Evolutionary conservation across 2,888 invertebrate genomes (phyloP).

Genomic region (Synanthedon tipuliformis): DNA sequence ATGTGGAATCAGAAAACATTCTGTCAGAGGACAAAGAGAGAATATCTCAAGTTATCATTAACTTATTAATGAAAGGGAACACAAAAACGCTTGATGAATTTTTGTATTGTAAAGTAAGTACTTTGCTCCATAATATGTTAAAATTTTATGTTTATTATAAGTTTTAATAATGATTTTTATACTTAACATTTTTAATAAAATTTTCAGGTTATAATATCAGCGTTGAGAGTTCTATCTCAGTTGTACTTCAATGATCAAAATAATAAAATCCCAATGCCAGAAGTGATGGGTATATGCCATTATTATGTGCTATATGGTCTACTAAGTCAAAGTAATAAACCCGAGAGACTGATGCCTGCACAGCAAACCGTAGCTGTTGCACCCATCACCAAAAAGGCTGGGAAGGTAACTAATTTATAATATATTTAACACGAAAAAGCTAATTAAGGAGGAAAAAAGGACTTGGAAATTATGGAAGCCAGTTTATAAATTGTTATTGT

Average conservation of each 20-base stretch:
- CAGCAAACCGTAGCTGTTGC: slow-evolving; percentile 72
- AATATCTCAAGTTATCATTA: slow-evolving; percentile 44
- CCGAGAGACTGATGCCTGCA: slow-evolving; percentile 71
- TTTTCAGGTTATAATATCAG: slow-evolving; percentile 62
- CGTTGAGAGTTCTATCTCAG: slow-evolving; percentile 48
- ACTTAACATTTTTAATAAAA: neutral
- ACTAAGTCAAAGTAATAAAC: slow-evolving; percentile 35
- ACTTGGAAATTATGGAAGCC: too few relatives aligned
- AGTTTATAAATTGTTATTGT: too few relatives aligned
- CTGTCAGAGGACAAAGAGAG: slow-evolving; percentile 33
- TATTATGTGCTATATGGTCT: slow-evolving; percentile 69
- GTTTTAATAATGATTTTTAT: neutral
- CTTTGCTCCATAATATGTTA: neutral
- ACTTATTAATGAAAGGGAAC: slow-evolving; percentile 42
- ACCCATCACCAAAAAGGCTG: slow-evolving; percentile 61
- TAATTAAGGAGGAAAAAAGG: too few relatives aligned
- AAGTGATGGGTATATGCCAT: slow-evolving; percentile 70
- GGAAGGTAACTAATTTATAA: slow-evolving; percentile 57
- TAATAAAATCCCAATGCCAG: slow-evolving; percentile 40
- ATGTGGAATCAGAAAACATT: slow-evolving; percentile 12
- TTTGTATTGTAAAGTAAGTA: slow-evolving; percentile 59
- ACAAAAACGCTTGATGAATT: slow-evolving; percentile 47
- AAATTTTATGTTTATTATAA: neutral
- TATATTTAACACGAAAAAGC: too few relatives aligned
- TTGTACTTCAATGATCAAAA: slow-evolving; percentile 46